Percentiles rank a stretch among this genome's conserved stretches.
These are phyloP conservation scores for Dascillus cervinus DNA, from an alignment of 2,888 invertebrate genomes.

Conservation along the genomic window DNA sequence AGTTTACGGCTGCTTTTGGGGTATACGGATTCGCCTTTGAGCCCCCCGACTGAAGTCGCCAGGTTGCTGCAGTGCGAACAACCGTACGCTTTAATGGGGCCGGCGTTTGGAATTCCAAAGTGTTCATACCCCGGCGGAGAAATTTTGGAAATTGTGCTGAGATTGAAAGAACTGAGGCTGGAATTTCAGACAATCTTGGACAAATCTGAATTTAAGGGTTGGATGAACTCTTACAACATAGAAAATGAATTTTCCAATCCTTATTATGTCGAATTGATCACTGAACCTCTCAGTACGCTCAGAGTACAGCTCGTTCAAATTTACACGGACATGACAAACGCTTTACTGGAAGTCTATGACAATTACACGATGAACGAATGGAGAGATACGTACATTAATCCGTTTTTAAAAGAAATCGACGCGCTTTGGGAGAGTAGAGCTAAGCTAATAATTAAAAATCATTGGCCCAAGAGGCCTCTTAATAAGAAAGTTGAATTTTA, in stretches of 20 bases:
- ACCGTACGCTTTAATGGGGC: conserved; percentile 33
- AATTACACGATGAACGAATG: conserved; percentile 53
- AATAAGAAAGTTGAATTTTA: conserved; percentile 13
- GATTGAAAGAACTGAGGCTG: conserved; percentile 46
- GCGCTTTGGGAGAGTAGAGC: conserved; percentile 44
- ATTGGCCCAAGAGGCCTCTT: conserved; percentile 51
- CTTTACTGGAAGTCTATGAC: conserved; percentile 52
- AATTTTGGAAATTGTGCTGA: conserved; percentile 31
- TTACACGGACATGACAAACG: conserved; percentile 45
- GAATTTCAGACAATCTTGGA: conserved; percentile 45
- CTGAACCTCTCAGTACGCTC: conserved; percentile 45
- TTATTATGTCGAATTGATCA: conserved; percentile 50
- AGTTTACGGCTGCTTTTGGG: conserved; percentile 47
- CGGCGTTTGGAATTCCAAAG: conserved; percentile 31
- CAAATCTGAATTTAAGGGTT: conserved; percentile 39
- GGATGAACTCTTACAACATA: conserved; percentile 64
- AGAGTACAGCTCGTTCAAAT: conserved; percentile 44
- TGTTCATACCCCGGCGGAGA: conserved; percentile 37
- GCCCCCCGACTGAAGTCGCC: conserved; percentile 43
- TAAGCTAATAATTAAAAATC: conserved; percentile 40
- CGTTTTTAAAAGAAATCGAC: conserved; percentile 46
- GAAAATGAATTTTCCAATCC: conserved; percentile 58
- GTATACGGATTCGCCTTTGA: conserved; percentile 42
- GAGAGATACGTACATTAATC: conserved; percentile 47
- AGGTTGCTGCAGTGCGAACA: conserved; percentile 32